These are phyloP conservation scores for Eptesicus fuscus DNA, from an alignment of 2,113 vertebrate species.

Conservation along the genomic window DNA sequence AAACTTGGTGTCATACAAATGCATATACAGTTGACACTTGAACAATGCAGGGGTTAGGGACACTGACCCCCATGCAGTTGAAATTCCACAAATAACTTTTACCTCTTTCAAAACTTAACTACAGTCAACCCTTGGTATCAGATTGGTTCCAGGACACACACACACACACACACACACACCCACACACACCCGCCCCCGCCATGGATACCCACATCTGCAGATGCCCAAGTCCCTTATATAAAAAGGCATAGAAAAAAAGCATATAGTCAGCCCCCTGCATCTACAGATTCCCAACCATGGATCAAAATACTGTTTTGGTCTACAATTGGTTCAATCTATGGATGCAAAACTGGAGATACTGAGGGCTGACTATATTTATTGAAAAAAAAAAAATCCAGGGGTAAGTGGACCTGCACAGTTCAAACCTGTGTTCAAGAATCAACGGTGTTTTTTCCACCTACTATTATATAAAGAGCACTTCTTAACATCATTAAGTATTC, in stretches of 20 bases:
- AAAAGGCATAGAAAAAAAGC: background rate
- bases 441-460: background rate
- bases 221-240: background rate
- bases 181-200: no score
- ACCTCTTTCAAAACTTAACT: background rate
- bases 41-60: background rate
- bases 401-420: background rate
- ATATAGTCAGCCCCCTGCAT: background rate
- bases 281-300: background rate
- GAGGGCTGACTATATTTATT: background rate
- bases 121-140: background rate
- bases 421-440: background rate
- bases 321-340: background rate
- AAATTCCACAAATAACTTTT: background rate
- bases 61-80: no score
- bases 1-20: background rate
- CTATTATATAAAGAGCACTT: background rate
- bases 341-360: background rate
- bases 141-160: background rate
- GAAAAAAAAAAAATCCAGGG: background rate
- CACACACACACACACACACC: no score
- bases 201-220: background rate
- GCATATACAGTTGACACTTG: background rate
- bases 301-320: background rate
- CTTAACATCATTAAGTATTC: background rate